Evolutionary conservation across 2,113 vertebrate genomes (phyloP).

Genomic region (Antechinus stuartii): DNA sequence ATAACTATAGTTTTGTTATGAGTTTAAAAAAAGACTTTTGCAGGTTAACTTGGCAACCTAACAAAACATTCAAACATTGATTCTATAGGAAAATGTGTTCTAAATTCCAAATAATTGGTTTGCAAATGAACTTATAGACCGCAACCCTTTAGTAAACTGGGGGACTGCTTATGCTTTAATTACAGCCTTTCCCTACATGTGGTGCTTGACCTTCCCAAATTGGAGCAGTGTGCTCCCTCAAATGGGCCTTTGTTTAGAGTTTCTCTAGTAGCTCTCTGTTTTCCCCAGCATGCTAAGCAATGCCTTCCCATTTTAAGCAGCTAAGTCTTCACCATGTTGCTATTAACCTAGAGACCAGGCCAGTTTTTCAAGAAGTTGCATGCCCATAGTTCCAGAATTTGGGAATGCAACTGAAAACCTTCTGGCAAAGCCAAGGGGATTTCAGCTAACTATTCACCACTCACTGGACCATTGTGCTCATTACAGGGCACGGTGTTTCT

Average conservation of each 20-base stretch:
- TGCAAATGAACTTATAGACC: background rate
- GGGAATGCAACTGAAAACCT: background rate
- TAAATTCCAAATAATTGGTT: background rate
- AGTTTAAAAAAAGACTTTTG: background rate
- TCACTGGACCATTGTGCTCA: background rate
- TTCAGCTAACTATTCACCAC: background rate
- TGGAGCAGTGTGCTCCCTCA: background rate
- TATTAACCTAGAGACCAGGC: background rate
- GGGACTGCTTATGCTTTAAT: background rate
- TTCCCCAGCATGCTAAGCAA: background rate
- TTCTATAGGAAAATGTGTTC: conserved; percentile 1
- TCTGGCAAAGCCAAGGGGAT: background rate
- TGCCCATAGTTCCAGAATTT: background rate
- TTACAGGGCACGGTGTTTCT: conserved; percentile 5
- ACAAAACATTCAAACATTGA: background rate
- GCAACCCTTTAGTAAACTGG: background rate
- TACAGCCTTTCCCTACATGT: background rate
- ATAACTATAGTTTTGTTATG: background rate
- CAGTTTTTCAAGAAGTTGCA: background rate
- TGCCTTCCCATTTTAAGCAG: background rate
- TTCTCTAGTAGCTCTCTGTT: background rate
- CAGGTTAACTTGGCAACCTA: background rate
- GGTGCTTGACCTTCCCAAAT: background rate
- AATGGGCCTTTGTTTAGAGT: background rate
- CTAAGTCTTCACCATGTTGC: background rate